Evolutionary conservation across 2,113 vertebrate genomes (phyloP).

Genomic region (Scomber japonicus): DNA sequence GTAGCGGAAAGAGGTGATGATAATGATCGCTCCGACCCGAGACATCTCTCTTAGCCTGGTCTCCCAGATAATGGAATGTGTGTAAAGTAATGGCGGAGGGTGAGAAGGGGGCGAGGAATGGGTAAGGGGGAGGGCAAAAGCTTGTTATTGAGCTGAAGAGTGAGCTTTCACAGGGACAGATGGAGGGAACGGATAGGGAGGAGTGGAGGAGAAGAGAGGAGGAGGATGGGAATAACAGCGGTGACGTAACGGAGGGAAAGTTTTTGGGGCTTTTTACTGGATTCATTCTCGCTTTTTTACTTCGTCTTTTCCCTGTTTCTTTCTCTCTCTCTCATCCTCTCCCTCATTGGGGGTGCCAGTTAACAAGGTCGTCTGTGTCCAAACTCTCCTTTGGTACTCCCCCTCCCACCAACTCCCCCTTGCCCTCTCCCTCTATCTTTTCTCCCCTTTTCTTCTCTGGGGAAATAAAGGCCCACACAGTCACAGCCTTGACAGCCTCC

Average conservation of each 20-base stretch:
- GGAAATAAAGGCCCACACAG: constrained; percentile 86
- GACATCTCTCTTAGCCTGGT: constrained; percentile 77
- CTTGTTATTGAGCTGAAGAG: constrained; percentile 75
- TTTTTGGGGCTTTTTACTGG: constrained; percentile 57
- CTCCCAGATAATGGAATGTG: constrained; percentile 77
- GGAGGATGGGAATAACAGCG: constrained; percentile 54
- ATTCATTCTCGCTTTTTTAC: constrained; percentile 54
- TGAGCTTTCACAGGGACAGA: constrained; percentile 67
- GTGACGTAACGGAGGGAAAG: constrained; percentile 79
- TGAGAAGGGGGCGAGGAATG: constrained; percentile 50
- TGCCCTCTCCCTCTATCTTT: constrained; percentile 74
- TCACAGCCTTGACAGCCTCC: constrained; percentile 85
- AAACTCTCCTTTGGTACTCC: constrained; percentile 69
- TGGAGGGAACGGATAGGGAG: constrained; percentile 62
- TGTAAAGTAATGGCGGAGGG: constrained; percentile 73
- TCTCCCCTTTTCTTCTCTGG: constrained; percentile 66
- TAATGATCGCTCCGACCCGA: constrained; percentile 77
- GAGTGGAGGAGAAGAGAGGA: constrained; percentile 50
- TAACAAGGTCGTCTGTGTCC: constrained; percentile 86
- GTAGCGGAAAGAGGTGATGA: constrained; percentile 73
- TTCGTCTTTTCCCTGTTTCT: constrained; percentile 57
- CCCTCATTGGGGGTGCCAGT: constrained; percentile 64
- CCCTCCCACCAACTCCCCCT: constrained; percentile 57
- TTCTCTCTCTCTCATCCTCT: constrained; percentile 69
- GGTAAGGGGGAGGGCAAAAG: constrained; percentile 63